Evolutionary conservation across 1,140 invertebrate genomes (phyloP).

Genomic region (Wiebesia pumilae): DNA sequence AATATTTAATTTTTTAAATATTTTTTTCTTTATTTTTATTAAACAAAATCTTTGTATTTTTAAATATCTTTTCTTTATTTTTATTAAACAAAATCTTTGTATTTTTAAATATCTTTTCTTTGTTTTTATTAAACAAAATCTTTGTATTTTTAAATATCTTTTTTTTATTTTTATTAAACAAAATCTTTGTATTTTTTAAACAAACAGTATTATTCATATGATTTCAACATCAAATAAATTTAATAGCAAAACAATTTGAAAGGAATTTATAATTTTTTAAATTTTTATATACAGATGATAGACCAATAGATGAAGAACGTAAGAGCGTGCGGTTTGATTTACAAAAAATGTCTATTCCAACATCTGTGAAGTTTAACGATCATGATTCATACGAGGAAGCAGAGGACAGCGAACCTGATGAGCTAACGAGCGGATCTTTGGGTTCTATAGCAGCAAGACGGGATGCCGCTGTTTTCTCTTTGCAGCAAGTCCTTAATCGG

Average conservation of each 20-base stretch:
- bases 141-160: too few species aligned
- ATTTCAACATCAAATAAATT: too few species aligned
- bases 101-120: too few species aligned
- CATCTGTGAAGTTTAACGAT: conserved; percentile 64
- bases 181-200: too few species aligned
- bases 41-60: too few species aligned
- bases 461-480: conserved; percentile 25
- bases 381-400: conserved; percentile 77
- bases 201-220: too few species aligned
- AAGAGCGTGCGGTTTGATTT: conserved; percentile 83
- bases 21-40: too few species aligned
- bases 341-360: conserved; percentile 68
- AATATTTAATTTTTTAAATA: too few species aligned
- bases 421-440: conserved; percentile 64
- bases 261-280: conserved; percentile 3
- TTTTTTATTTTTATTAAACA: too few species aligned
- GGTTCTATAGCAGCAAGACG: conserved; percentile 35
- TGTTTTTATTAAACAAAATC: too few species aligned
- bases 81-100: too few species aligned
- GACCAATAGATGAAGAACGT: conserved; percentile 80
- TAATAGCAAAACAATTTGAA: background rate
- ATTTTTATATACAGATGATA: conserved; percentile 65
- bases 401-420: conserved; percentile 28
- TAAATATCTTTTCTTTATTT: too few species aligned
- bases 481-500: conserved; percentile 39